A percentile compares a stretch with the other conserved stretches of the same genome.
Conservation (phyloP, 2,113 vertebrate genomes). For the Leptobrachium leishanense region DNA sequence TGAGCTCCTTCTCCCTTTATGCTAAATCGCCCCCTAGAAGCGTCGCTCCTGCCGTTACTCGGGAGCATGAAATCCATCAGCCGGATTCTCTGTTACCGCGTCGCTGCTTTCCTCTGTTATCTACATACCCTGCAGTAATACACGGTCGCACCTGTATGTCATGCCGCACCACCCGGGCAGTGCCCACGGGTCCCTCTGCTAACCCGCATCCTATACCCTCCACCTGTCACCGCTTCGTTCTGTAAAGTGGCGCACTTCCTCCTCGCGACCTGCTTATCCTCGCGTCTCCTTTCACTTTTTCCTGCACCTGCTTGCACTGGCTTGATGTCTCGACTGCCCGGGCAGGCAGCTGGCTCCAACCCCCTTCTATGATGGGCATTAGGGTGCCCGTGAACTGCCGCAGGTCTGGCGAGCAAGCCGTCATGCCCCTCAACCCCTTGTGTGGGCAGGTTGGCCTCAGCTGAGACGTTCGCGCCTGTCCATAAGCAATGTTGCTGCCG, state of each 20-base stretch:
- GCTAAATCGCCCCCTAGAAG: too few relatives aligned
- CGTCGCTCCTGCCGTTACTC: too few relatives aligned
- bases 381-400: neutral
- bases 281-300: neutral
- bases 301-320: neutral
- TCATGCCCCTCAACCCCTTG: neutral
- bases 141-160: too few relatives aligned
- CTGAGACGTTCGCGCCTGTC: neutral
- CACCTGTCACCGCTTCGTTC: neutral
- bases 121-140: too few relatives aligned
- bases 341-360: neutral
- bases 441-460: neutral
- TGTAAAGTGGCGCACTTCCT: neutral
- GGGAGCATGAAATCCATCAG: too few relatives aligned
- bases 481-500: neutral
- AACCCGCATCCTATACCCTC: neutral
- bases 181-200: neutral
- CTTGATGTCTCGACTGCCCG: neutral
- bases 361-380: neutral
- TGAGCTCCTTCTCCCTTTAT: neutral
- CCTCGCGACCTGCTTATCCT: neutral
- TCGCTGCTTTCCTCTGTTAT: too few relatives aligned
- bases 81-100: too few relatives aligned
- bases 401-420: neutral
- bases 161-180: neutral